Base-by-base conservation (phyloP, 2,888 invertebrate genomes). In the Tuberolachnus salignus region DNA sequence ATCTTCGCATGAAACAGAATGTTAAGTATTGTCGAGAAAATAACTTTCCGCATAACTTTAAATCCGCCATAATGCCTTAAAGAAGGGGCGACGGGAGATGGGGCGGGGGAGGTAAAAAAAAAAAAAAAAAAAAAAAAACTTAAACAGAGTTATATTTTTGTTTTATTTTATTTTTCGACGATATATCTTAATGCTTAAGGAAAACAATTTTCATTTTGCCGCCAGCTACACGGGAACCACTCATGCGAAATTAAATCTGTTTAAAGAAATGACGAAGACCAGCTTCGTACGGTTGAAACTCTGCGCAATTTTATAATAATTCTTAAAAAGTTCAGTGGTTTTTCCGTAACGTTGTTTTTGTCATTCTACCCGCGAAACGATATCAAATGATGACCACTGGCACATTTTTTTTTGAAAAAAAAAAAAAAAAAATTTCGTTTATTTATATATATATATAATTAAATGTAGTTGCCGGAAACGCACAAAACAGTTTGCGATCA, bases 201-300 rank as follows among this genome's bases (percentile, higher is more conserved):
- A 64, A 74, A 74, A 74, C 73, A 74, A 74, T 74, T 74, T 74
- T 74, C 73, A 44, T 74, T 64, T 59, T 19, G 73, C 63, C n/a
- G 16, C 73, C 9, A 64, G 73, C 64, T 19, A 34, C 46, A 51
- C 23, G 63, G 23, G n/a, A 61, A 64, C 44, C 53, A 13, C 44
- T 74, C 73, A 64, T 74, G 73, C 63, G 73, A 74, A 64, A 64
- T 74, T 74, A 74, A 64, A 74, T 74, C 51, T 64, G 63, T 64
- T 74, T 53, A 53, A 63, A 53, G 53, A 55, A 74, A 74, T 64
- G 53, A 64, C 63, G 61, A 73, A 63, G 49, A 73, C 51, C 51
- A 51, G 61, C 51, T n/a, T 51, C 72, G 72, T 61, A 61, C 61
- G 21, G 72, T 51, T 63, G 51, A 73, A 49, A 63, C 72, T 42